phyloP scores from a whole-genome alignment of 2,113 vertebrate genomes.

The Oryzias celebensis region DNA sequence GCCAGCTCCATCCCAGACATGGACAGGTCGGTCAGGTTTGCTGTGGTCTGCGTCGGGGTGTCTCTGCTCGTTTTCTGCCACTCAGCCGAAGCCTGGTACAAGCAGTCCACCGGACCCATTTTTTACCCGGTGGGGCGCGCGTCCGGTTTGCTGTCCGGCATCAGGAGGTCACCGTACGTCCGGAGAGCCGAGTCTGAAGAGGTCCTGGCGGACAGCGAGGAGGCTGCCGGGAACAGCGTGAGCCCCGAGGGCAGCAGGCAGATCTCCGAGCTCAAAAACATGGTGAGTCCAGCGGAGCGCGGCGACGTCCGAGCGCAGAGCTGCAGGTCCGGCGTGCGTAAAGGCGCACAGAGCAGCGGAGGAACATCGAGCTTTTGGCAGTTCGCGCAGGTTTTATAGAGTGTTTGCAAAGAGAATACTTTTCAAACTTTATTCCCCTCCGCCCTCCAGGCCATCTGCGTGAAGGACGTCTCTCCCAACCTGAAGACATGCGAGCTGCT shows the following conservation, averaged over 20 bases:
- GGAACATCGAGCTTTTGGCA: neutral
- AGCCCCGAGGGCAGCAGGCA: constrained; percentile 34
- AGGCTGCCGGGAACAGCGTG: constrained; percentile 49
- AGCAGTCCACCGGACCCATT: constrained; percentile 76
- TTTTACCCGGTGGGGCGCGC: constrained; percentile 84
- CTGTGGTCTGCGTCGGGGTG: constrained; percentile 72
- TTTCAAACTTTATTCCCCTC: no score
- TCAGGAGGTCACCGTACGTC: constrained; percentile 74
- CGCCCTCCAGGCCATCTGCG: constrained; percentile 73
- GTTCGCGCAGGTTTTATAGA: no score
- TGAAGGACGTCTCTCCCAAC: constrained; percentile 77
- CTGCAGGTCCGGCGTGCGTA: constrained; percentile 14
- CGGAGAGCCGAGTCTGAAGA: constrained; percentile 71
- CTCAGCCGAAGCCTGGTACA: constrained; percentile 80
- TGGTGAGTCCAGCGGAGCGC: constrained; percentile 69
- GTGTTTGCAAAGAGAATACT: no score
- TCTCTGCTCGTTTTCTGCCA: constrained; percentile 77
- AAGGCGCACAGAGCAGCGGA: constrained; percentile 16
- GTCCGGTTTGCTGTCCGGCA: constrained; percentile 82
- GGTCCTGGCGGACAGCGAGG: constrained; percentile 44
- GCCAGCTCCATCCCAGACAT: constrained; percentile 49
- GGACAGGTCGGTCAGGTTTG: constrained; percentile 59
- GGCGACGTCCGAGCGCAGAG: no score
- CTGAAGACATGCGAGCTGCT: constrained; percentile 80
- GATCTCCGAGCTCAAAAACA: constrained; percentile 68